phyloP scores from a whole-genome alignment of 2,888 invertebrate genomes.

The Melanchra persicariae region DNA sequence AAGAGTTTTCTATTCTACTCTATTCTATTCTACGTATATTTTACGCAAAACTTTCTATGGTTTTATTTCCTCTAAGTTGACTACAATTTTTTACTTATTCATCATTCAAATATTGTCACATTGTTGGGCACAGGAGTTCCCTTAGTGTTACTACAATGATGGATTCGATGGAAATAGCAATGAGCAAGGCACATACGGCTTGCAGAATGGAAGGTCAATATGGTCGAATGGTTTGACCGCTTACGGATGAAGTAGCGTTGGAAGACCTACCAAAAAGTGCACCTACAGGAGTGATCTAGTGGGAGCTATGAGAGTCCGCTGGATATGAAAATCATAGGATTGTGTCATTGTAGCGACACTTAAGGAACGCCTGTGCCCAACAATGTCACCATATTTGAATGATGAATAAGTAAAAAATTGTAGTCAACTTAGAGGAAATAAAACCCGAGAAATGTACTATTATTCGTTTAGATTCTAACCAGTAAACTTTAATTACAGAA shows the following conservation, averaged over 20 bases:
- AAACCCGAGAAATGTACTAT: not conserved
- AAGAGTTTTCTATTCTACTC: too few species aligned
- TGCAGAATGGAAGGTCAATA: too few species aligned
- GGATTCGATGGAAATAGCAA: too few species aligned
- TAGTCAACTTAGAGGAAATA: not conserved
- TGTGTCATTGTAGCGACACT: not conserved
- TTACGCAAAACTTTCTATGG: too few species aligned
- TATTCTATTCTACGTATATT: too few species aligned
- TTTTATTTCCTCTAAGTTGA: not conserved
- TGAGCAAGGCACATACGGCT: too few species aligned
- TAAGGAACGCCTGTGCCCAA: not conserved
- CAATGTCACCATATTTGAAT: not conserved
- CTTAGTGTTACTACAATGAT: not conserved
- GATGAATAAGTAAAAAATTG: not conserved
- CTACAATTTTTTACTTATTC: not conserved
- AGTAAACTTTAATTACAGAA: conserved; percentile 72
- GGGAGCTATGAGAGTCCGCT: not conserved
- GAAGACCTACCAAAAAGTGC: too few species aligned
- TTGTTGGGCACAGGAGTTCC: not conserved
- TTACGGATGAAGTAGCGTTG: not conserved
- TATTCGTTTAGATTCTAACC: not conserved
- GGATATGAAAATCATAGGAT: not conserved
- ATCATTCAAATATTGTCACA: not conserved
- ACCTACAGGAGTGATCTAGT: not conserved
- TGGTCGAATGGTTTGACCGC: too few species aligned